Base-by-base conservation (phyloP, 2,797 vertebrate species). In the Pogoniulus pusillus region DNA sequence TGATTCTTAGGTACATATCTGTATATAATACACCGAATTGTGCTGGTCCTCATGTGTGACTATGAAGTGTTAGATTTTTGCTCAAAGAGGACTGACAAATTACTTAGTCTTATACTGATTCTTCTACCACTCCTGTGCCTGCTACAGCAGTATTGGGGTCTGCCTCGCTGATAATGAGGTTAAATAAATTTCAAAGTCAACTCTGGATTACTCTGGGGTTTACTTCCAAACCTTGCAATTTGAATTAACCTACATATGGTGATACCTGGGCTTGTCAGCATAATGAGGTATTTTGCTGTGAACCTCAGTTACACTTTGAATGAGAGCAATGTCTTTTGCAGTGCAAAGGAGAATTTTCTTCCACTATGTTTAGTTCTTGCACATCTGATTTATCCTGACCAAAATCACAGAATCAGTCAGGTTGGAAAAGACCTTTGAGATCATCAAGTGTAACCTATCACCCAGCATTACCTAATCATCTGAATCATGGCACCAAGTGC, bases 1-100 rank as follows among this genome's bases (percentile, higher is more conserved):
- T n/a, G n/a, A n/a, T 73, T 87, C 30, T 66, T 83, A 24, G 16
- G 7, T 85, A 8, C 59, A 6, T 60, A 12, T 45, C 34, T 75
- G 37, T 72, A 37, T 77, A 6, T 64, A 70, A 24, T 53, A 34
- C 0, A 11, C 17, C 34, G 53, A 51, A 77, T 51, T 62, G 14
- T 39, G 35, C 58, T 76, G 41, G 0, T 55, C 55, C 23, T 74
- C 1, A 0, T 71, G 20, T 0, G 0, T 85, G n/a, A 14, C 37
- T 69, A 23, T 29, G 32, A 69, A 43, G 71, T 24, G 16, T 64
- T 60, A 70, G 7, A 10, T 62, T 87, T 87, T 82, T 90, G 19
- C 35, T 54, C 32, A 35, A 85, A 89, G 43, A 75, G 22, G 18
- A 55, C 11, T 74, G 12, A 45, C 37, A 68, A 74, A 69, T 72